phyloP scores from a whole-genome alignment of 2,113 vertebrate genomes.

The Phylloscopus trochilus region DNA sequence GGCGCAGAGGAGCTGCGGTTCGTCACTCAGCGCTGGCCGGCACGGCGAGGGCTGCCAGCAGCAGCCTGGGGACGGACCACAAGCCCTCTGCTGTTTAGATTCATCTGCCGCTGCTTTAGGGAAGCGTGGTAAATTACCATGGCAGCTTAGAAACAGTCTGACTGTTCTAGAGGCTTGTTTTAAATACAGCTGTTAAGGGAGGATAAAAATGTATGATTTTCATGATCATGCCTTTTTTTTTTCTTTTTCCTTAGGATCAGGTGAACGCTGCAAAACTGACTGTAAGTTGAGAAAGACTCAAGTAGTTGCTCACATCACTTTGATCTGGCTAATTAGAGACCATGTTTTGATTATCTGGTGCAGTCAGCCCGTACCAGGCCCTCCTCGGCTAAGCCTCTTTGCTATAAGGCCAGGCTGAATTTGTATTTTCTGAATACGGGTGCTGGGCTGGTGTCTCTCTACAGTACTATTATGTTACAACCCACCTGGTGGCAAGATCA shows the following conservation, averaged over 20 bases:
- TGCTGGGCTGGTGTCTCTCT: not conserved
- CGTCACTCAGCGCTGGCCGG: not conserved
- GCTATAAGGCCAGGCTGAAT: not conserved
- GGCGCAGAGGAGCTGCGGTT: not conserved
- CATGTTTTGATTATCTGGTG: not conserved
- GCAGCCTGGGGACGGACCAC: not conserved
- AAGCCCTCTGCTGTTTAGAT: not conserved
- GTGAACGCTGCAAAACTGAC: not conserved
- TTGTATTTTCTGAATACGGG: not conserved
- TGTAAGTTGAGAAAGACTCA: not conserved
- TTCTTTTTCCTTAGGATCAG: not conserved
- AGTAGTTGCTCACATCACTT: not conserved
- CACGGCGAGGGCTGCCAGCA: not conserved
- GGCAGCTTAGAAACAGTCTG: not conserved
- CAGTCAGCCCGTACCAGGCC: not conserved
- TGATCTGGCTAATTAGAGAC: not conserved
- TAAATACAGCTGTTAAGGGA: not conserved
- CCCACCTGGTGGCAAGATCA: not conserved
- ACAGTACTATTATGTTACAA: not conserved
- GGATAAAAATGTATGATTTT: not conserved
- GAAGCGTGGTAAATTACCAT: not conserved
- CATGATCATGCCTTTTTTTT: not conserved
- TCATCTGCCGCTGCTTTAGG: not conserved
- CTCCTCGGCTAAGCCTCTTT: not conserved
- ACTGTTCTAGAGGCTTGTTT: not conserved